Evolutionary conservation across 2,888 invertebrate genomes (phyloP).

Genomic region (Lithophane socia): DNA sequence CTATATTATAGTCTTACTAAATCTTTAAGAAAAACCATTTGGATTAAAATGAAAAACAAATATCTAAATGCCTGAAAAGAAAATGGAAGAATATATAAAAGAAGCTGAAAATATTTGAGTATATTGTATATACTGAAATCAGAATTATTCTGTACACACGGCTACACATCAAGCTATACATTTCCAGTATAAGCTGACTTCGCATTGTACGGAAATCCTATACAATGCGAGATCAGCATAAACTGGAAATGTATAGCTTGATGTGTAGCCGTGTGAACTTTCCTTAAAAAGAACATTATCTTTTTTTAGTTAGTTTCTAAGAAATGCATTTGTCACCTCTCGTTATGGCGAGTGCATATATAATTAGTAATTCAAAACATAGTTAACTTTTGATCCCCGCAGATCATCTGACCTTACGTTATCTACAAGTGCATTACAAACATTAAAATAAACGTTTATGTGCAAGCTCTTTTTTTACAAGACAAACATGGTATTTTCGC

Average conservation of each 20-base stretch:
- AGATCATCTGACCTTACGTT: slow-evolving; percentile 17
- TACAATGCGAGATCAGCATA: no score
- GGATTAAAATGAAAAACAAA: background rate
- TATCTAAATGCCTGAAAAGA: background rate
- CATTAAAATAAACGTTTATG: slow-evolving; percentile 44
- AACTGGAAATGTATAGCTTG: no score
- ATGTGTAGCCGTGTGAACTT: no score
- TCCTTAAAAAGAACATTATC: background rate
- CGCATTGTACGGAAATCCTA: no score
- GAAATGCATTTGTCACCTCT: background rate
- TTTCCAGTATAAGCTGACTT: no score
- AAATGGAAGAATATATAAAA: background rate
- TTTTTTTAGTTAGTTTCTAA: background rate
- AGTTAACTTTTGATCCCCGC: slow-evolving; percentile 28
- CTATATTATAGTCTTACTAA: background rate
- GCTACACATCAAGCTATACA: no score
- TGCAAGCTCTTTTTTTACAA: slow-evolving; percentile 32
- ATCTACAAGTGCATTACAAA: slow-evolving; percentile 2
- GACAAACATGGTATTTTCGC: slow-evolving; percentile 21
- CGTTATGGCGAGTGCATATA: slow-evolving; percentile 4
- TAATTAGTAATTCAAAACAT: slow-evolving; percentile 17
- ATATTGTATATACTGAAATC: background rate
- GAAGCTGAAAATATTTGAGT: background rate
- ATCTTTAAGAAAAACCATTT: background rate
- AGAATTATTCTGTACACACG: background rate